Conservation (phyloP, 2,888 invertebrate genomes). For the Argyresthia goedartella region DNA sequence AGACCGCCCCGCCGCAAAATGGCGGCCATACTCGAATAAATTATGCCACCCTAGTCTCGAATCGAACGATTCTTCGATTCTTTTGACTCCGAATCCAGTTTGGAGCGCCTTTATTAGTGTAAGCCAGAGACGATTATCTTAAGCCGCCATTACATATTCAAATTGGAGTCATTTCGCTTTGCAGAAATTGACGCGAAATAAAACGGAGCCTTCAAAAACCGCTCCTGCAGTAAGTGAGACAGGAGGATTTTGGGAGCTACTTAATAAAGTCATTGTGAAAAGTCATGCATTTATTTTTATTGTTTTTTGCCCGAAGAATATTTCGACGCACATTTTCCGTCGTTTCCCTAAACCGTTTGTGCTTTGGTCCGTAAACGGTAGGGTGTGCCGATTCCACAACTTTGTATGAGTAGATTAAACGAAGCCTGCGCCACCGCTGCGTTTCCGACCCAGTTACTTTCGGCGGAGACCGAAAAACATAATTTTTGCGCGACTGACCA, state of each 20-base stretch:
- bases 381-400: conserved; percentile 13
- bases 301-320: conserved; percentile 5
- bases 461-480: conserved; percentile 61
- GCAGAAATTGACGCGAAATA: conserved; percentile 69
- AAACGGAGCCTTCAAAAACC: conserved; percentile 59
- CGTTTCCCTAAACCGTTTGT: not conserved
- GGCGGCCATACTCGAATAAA: conserved; percentile 69
- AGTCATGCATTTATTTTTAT: not conserved
- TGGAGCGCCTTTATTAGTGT: conserved; percentile 66
- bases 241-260: conserved; percentile 39
- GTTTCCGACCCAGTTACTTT: conserved; percentile 49
- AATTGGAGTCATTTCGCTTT: conserved; percentile 68
- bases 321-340: not conserved
- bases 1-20: conserved; percentile 62
- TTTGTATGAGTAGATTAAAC: conserved; percentile 29
- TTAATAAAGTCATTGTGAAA: conserved; percentile 20
- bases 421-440: conserved; percentile 32
- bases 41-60: conserved; percentile 54
- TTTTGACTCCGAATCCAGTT: conserved; percentile 61
- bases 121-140: conserved; percentile 68
- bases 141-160: conserved; percentile 70
- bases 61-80: conserved; percentile 67
- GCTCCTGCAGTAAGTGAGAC: conserved; percentile 34
- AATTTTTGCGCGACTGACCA: conserved; percentile 69
- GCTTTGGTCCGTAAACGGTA: conserved; percentile 13